Evolutionary conservation across 1,140 invertebrate genomes (phyloP).

Genomic region (Mizuhopecten yessoensis): DNA sequence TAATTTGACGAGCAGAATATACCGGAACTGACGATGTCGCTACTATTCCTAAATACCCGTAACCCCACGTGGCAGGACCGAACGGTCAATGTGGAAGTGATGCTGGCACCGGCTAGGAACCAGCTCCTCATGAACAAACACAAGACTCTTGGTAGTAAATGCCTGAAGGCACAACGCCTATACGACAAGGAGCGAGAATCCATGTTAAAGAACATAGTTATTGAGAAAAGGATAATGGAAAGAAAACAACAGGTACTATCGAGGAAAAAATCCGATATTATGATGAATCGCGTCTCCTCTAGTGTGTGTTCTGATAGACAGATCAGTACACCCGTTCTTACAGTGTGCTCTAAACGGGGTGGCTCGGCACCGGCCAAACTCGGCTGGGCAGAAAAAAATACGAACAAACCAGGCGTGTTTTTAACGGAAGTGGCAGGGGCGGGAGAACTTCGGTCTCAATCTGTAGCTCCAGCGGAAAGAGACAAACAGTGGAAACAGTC

Average conservation of each 20-base stretch:
- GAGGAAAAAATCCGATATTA: slow-evolving; percentile 55
- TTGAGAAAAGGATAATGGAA: slow-evolving; percentile 69
- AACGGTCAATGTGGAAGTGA: slow-evolving; percentile 73
- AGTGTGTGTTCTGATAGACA: background rate
- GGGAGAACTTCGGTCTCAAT: background rate
- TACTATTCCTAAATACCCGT: slow-evolving; percentile 70
- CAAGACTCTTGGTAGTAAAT: slow-evolving; percentile 68
- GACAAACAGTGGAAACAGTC: background rate
- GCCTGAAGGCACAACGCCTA: slow-evolving; percentile 59
- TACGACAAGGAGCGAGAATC: slow-evolving; percentile 67
- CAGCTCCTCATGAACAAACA: slow-evolving; percentile 74
- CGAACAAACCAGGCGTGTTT: background rate
- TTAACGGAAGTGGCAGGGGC: background rate
- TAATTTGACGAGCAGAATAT: background rate
- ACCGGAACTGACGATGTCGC: slow-evolving; percentile 61
- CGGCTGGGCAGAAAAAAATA: background rate
- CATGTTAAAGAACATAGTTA: slow-evolving; percentile 64
- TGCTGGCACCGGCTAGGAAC: slow-evolving; percentile 65
- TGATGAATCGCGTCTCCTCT: background rate
- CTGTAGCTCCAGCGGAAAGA: background rate
- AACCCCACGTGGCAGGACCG: slow-evolving; percentile 74
- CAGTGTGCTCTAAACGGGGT: background rate
- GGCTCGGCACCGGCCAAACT: slow-evolving; percentile 49
- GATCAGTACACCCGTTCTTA: slow-evolving; percentile 10
- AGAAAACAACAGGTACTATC: slow-evolving; percentile 58